Percentiles rank a stretch among this genome's conserved stretches.
These are phyloP conservation scores for Heliconius sara DNA, from an alignment of 2,888 invertebrate genomes.

Conservation along the genomic window DNA sequence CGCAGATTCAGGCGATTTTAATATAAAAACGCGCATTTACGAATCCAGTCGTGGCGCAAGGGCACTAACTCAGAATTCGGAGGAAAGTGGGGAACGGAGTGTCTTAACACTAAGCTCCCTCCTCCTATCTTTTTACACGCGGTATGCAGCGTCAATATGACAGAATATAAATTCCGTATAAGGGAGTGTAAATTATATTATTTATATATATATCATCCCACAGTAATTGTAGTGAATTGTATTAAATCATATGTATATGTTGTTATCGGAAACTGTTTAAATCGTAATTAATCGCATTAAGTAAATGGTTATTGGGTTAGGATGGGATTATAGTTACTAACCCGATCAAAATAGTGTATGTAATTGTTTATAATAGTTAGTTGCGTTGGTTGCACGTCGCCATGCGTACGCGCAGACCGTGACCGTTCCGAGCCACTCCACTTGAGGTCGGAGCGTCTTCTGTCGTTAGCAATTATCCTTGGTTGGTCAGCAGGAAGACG, in stretches of 20 bases:
- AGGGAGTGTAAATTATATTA: background rate
- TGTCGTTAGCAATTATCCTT: conserved; percentile 31
- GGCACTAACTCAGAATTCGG: too few species aligned
- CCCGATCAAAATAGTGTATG: background rate
- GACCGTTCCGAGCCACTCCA: conserved; percentile 43
- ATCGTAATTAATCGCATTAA: background rate
- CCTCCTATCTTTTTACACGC: too few species aligned
- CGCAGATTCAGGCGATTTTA: too few species aligned
- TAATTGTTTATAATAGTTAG: background rate
- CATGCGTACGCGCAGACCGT: conserved; percentile 38
- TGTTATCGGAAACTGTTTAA: background rate
- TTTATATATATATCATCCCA: background rate
- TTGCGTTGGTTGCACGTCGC: background rate
- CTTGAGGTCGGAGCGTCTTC: conserved; percentile 40
- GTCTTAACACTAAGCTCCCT: too few species aligned
- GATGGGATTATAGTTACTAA: background rate
- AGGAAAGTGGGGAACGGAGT: too few species aligned
- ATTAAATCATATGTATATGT: background rate
- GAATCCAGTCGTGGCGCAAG: too few species aligned
- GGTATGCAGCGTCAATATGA: too few species aligned
- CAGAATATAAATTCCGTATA: background rate
- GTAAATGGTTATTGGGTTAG: background rate
- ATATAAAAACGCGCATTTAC: too few species aligned
- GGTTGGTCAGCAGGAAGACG: background rate
- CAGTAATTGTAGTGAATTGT: background rate